Conservation (phyloP, 37 sponge, comb jelly and placozoan genomes). For the Oscarella lobularis region DNA sequence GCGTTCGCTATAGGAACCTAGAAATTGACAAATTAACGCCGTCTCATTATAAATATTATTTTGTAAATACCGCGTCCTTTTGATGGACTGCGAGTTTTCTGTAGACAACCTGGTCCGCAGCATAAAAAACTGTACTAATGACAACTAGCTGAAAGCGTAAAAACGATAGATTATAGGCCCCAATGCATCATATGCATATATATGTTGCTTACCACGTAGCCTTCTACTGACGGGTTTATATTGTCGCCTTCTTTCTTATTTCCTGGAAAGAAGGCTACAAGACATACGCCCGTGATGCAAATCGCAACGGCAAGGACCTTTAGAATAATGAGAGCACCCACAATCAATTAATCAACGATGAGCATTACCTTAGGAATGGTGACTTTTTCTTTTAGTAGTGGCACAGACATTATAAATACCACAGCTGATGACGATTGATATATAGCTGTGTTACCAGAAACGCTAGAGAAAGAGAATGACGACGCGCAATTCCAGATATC, state of each 20-base stretch:
- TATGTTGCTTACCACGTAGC: conserved; percentile 18
- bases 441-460: conserved; percentile 69
- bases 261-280: conserved; percentile 14
- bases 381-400: conserved; percentile 54
- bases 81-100: conserved; percentile 32
- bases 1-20: conserved; percentile 26
- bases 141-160: conserved; percentile 9
- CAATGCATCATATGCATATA: background rate
- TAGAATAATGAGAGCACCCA: background rate
- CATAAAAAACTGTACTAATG: conserved; percentile 22
- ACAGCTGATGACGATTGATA: conserved; percentile 53
- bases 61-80: conserved; percentile 28
- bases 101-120: conserved; percentile 34
- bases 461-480: conserved; percentile 13
- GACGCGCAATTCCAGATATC: background rate
- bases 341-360: conserved; percentile 4
- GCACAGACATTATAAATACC: conserved; percentile 55
- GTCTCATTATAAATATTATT: background rate
- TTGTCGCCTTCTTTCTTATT: background rate
- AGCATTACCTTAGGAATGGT: conserved; percentile 47
- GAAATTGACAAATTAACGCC: background rate
- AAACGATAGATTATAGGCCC: background rate
- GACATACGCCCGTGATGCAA: conserved; percentile 11
- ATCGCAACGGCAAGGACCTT: conserved; percentile 5
- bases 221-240: background rate